Evolutionary conservation across 2,113 vertebrate genomes (phyloP).

Genomic region (Phalacrocorax brasilianus): DNA sequence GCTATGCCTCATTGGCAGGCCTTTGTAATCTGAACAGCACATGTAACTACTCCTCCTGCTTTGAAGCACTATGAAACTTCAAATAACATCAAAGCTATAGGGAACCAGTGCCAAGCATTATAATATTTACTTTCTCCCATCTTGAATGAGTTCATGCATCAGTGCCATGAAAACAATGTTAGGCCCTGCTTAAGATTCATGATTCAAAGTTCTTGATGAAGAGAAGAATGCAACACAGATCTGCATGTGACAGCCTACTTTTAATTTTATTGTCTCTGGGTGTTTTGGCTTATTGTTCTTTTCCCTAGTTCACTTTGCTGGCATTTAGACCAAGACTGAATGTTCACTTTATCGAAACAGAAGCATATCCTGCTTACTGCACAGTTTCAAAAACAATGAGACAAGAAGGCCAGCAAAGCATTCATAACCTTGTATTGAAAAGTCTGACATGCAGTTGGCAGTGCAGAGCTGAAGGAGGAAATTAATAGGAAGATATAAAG

Average conservation of each 20-base stretch:
- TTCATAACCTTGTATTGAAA: background rate
- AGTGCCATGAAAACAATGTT: background rate
- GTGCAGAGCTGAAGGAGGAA: background rate
- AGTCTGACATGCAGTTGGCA: background rate
- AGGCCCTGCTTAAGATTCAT: background rate
- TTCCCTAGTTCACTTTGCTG: background rate
- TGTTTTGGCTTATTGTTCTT: background rate
- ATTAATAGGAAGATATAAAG: background rate
- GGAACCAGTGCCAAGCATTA: background rate
- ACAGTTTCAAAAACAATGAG: background rate
- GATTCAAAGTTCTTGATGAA: slow-evolving; percentile 16
- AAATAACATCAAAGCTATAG: slow-evolving; percentile 20
- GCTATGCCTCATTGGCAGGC: background rate
- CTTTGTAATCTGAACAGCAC: background rate
- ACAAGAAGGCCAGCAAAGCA: background rate
- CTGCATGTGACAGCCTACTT: background rate
- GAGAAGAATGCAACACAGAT: background rate
- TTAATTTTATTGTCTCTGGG: background rate
- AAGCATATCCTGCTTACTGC: background rate
- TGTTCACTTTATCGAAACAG: background rate
- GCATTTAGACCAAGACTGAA: background rate
- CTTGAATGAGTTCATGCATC: slow-evolving; percentile 1
- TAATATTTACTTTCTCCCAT: slow-evolving; percentile 29
- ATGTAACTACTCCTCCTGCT: background rate
- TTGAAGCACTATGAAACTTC: slow-evolving; percentile 10